These are phyloP conservation scores for Oryzias curvinotus DNA, from an alignment of 2,113 vertebrate species.

Conservation along the genomic window DNA sequence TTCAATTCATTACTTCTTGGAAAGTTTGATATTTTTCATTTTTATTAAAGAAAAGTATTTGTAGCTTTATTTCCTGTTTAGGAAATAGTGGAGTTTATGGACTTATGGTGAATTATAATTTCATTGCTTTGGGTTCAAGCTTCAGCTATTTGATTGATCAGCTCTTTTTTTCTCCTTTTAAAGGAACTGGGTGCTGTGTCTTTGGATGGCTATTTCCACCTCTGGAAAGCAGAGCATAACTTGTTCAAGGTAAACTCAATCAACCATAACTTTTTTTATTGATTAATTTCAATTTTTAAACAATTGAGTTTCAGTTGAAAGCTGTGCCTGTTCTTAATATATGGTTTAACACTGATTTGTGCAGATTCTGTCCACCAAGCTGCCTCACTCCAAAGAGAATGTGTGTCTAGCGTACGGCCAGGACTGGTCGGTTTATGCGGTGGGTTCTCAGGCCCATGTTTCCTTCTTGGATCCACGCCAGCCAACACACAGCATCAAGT, in stretches of 20 bases:
- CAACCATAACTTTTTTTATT: background rate
- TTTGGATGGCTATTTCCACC: slow-evolving; percentile 96
- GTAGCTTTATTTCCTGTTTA: background rate
- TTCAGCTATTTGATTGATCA: background rate
- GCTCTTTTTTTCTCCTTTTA: background rate
- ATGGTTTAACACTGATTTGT: slow-evolving; percentile 6
- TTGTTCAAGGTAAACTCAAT: slow-evolving; percentile 84
- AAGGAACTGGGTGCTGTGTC: slow-evolving; percentile 96
- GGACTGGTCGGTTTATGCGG: slow-evolving; percentile 97
- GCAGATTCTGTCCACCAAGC: slow-evolving; percentile 92
- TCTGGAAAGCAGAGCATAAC: slow-evolving; percentile 94
- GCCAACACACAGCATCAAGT: slow-evolving; percentile 87
- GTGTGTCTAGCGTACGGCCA: slow-evolving; percentile 95
- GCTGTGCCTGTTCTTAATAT: background rate
- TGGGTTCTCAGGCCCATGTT: slow-evolving; percentile 96
- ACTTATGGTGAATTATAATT: background rate
- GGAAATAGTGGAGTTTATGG: background rate
- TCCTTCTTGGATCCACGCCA: slow-evolving; percentile 96
- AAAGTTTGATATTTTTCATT: no score
- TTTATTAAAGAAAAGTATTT: no score
- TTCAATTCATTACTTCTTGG: no score
- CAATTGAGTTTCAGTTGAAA: background rate
- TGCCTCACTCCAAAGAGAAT: slow-evolving; percentile 96
- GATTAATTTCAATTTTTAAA: background rate
- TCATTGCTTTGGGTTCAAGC: background rate